Evolutionary conservation across 2,888 invertebrate genomes (phyloP).

Genomic region (Calliopum simillimum): DNA sequence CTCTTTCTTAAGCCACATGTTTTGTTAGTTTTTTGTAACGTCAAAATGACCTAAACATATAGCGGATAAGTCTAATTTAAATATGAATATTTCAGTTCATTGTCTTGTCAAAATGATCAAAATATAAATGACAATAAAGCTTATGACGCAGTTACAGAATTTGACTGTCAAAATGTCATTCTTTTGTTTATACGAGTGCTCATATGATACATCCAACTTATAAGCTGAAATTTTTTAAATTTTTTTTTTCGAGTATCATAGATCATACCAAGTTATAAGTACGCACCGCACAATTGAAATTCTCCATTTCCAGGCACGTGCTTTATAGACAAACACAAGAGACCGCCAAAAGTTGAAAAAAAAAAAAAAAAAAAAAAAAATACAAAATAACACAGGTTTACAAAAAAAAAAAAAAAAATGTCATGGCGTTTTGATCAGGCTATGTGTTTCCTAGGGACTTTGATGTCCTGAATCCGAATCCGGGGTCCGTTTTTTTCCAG

Average conservation of each 20-base stretch:
- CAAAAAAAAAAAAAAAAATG: no score
- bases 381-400: no score
- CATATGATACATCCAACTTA: not conserved
- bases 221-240: not conserved
- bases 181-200: not conserved
- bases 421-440: no score
- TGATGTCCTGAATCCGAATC: no score
- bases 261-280: no score
- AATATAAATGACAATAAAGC: no score
- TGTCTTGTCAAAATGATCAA: conserved; percentile 1
- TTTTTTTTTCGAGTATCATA: no score
- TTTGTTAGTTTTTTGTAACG: not conserved
- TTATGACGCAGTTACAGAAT: not conserved
- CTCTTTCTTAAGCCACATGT: not conserved
- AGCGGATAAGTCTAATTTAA: conserved; percentile 7
- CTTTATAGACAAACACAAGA: not conserved
- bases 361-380: no score
- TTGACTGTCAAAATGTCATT: not conserved
- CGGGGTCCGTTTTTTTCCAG: no score
- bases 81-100: conserved; percentile 10
- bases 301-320: conserved; percentile 3
- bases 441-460: no score
- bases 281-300: not conserved
- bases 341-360: no score
- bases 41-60: not conserved